Percentiles rank a stretch among this genome's conserved stretches.
These are phyloP conservation scores for Automeris io DNA, from an alignment of 2,888 invertebrate species.

Conservation along the genomic window DNA sequence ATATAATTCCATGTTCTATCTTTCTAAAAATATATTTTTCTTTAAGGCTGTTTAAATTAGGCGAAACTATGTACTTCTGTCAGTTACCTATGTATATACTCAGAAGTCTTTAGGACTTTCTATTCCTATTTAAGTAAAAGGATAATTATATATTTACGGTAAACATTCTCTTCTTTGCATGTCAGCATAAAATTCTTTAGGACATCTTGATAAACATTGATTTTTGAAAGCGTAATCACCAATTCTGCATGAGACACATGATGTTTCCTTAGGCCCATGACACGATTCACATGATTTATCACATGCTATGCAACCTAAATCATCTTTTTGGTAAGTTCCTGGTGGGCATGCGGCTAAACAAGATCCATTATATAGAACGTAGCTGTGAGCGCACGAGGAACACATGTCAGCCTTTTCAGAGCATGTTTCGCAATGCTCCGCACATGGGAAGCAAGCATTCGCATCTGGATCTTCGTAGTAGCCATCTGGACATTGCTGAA, in stretches of 20 bases:
- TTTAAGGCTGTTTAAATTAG: too few relatives aligned
- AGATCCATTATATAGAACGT: constrained; percentile 88
- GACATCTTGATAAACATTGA: constrained; percentile 84
- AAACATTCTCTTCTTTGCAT: constrained; percentile 87
- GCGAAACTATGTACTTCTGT: too few relatives aligned
- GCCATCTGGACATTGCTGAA: constrained; percentile 92
- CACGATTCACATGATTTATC: constrained; percentile 89
- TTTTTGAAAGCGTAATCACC: constrained; percentile 84
- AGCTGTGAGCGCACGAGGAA: constrained; percentile 90
- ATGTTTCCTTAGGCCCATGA: constrained; percentile 84
- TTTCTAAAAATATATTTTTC: too few relatives aligned
- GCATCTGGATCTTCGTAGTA: constrained; percentile 89
- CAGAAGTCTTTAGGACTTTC: too few relatives aligned
- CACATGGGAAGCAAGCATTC: constrained; percentile 90
- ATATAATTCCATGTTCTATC: too few relatives aligned
- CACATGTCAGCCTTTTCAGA: constrained; percentile 90
- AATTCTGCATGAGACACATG: constrained; percentile 87
- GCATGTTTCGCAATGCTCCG: constrained; percentile 91
- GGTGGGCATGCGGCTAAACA: constrained; percentile 91
- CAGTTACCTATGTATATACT: too few relatives aligned
- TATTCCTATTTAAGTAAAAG: too few relatives aligned
- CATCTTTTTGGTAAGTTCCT: constrained; percentile 90
- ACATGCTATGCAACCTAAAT: constrained; percentile 88
- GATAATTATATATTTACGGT: constrained; percentile 68
- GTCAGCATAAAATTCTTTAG: constrained; percentile 84